Evolutionary conservation across 2,888 invertebrate genomes (phyloP).

Genomic region (Linnaemya vulpina): DNA sequence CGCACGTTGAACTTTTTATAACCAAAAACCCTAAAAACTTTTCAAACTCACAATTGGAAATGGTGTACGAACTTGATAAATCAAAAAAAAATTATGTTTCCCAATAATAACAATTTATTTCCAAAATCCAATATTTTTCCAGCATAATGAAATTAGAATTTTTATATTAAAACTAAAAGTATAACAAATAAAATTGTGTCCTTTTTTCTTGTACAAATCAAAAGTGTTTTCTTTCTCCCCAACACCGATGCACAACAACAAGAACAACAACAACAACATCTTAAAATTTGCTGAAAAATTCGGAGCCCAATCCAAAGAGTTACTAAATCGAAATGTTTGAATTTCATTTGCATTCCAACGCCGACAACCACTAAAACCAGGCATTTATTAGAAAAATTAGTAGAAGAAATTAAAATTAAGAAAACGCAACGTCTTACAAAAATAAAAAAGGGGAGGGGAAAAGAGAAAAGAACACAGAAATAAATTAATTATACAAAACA

Average conservation of each 20-base stretch:
- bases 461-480: too few species aligned
- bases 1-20: too few species aligned
- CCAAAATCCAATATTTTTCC: conserved; percentile 6
- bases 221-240: not conserved
- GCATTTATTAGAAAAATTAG: conserved; percentile 55
- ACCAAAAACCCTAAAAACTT: too few species aligned
- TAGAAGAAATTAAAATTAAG: not conserved
- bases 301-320: conserved; percentile 44
- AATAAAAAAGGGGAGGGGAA: conserved; percentile 5
- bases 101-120: not conserved
- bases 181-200: conserved; percentile 1
- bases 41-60: conserved; percentile 4
- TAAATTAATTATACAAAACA: conserved; percentile 1
- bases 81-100: too few species aligned
- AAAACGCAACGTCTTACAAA: conserved; percentile 54
- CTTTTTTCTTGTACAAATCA: conserved; percentile 6
- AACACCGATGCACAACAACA: conserved; percentile 42
- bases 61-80: not conserved
- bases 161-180: conserved; percentile 31
- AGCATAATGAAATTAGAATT: conserved; percentile 31
- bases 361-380: conserved; percentile 25
- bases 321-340: conserved; percentile 58
- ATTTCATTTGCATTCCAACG: conserved; percentile 41
- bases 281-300: conserved; percentile 19
- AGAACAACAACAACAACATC: not conserved